Conservation (phyloP, 2,888 invertebrate genomes). For the Frankliniella intonsa region DNA sequence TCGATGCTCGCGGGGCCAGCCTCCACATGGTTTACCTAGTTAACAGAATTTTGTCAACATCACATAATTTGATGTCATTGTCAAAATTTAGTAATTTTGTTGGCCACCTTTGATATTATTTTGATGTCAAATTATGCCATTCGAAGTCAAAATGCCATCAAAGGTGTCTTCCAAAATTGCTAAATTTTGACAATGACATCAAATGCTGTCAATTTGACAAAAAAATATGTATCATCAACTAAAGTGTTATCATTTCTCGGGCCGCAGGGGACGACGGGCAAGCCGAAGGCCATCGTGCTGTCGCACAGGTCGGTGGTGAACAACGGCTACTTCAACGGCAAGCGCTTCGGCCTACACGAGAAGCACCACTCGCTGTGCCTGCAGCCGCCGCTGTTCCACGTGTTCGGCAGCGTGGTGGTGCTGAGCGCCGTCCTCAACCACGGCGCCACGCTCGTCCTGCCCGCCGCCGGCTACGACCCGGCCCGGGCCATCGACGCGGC, state of each 20-base stretch:
- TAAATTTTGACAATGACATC: constrained; percentile 27
- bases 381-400: constrained; percentile 78
- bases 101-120: neutral
- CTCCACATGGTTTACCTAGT: too few relatives aligned
- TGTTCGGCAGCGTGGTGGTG: constrained; percentile 66
- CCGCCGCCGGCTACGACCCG: constrained; percentile 58
- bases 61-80: constrained; percentile 27
- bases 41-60: too few relatives aligned
- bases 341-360: constrained; percentile 34
- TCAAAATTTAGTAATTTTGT: too few relatives aligned
- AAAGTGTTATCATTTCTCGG: too few relatives aligned
- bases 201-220: neutral
- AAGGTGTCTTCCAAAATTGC: neutral
- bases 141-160: neutral
- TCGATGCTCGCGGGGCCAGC: neutral
- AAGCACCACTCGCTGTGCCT: constrained; percentile 44
- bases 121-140: neutral
- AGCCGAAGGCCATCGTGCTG: constrained; percentile 69
- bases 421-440: constrained; percentile 55
- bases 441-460: constrained; percentile 60
- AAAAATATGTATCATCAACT: too few relatives aligned
- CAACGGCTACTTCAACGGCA: constrained; percentile 54
- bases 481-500: constrained; percentile 59
- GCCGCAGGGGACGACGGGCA: constrained; percentile 77
- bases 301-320: constrained; percentile 71